Evolutionary conservation across 2,797 vertebrate genomes (phyloP), one percentile per base, ranked within the genome.

Genomic region (Coendou prehensilis): DNA sequence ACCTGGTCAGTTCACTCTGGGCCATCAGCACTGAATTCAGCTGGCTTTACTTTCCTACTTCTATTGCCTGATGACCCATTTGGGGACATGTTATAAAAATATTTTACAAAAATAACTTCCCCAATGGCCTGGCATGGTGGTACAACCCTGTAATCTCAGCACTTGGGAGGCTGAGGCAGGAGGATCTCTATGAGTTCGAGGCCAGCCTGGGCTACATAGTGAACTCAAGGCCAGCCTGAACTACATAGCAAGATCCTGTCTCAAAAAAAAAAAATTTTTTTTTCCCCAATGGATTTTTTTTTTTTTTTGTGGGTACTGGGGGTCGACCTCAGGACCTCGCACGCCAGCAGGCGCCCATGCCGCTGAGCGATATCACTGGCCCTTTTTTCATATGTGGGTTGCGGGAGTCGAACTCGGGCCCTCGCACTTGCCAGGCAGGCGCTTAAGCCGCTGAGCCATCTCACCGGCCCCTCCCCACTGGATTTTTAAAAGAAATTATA

Each of bases 41-140:
- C n/a, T 41, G 63, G 33, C 45, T 67, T 94, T 63, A 30, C 28
- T 64, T 57, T 59, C 90, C 33, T 75, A 9, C 14, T 23, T 89
- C 47, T 71, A 9, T 15, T 84, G 56, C 30, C 80, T 79, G 33
- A 69, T 23, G 30, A 7, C 41, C 41, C 47, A 11, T 91, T n/a
- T 76, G 23, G 47, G 37, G 18, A 41, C 71, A 63, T 54, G 82
- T 76, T 89, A 84, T 28, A 67, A 89, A 75, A 94, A 83, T 59
- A 61, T 41, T 93, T 92, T 73, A 50, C 56, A 87, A 93, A 93
- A 84, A 69, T 59, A n/a, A 57, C 37, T 59, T 14, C 71, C 47
- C 54, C 76, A 54, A 28, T 47, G 9, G 59, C 59, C 23, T 2
- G 59, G 59, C 3, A 9, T 61, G 59, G 23, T 67, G 14, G 64